phyloP scores from a whole-genome alignment of 2,113 vertebrate genomes.

The Zosterops japonicus region DNA sequence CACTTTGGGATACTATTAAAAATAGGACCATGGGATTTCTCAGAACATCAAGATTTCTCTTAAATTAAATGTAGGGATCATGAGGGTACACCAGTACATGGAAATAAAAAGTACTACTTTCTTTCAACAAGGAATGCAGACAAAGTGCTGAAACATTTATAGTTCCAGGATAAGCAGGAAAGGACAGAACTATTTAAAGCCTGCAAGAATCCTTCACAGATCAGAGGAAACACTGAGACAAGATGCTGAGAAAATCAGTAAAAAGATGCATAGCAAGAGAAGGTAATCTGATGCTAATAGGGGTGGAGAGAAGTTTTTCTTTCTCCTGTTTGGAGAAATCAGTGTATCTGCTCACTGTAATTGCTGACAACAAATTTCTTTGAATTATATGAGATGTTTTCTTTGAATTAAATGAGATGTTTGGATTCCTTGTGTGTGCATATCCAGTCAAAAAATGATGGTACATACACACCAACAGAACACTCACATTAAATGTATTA shows the following conservation, averaged over 20 bases:
- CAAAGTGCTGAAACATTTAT: background rate
- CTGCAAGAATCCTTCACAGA: background rate
- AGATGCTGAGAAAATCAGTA: background rate
- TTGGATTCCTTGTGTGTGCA: background rate
- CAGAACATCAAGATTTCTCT: background rate
- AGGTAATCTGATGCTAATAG: background rate
- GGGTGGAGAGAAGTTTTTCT: background rate
- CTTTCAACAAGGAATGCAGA: background rate
- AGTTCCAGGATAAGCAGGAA: background rate
- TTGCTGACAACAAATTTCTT: background rate
- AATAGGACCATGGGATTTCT: background rate
- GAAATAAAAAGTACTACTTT: background rate
- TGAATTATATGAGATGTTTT: background rate
- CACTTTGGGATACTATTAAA: background rate
- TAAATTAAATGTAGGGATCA: background rate
- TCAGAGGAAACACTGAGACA: background rate
- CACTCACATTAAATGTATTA: background rate
- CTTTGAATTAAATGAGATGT: background rate
- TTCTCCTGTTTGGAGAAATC: conserved; percentile 2
- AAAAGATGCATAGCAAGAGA: background rate
- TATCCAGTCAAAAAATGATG: background rate
- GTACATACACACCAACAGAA: background rate
- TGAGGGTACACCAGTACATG: background rate
- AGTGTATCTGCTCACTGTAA: conserved; percentile 1
- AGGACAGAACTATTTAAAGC: background rate